phyloP scores from a whole-genome alignment of 2,888 invertebrate species.

The Drosophila eohydei region DNA sequence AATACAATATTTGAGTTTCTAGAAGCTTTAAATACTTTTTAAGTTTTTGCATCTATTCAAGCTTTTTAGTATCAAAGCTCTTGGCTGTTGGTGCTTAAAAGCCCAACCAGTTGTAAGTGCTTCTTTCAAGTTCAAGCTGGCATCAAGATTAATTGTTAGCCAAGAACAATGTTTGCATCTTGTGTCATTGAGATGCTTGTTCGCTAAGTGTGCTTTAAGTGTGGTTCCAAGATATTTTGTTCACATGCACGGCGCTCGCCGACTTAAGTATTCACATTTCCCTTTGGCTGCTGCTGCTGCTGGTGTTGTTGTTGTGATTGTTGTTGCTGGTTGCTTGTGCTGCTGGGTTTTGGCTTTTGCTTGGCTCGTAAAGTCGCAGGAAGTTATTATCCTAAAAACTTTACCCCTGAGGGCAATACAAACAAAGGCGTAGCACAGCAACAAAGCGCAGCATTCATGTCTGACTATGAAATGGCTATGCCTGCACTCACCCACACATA shows the following conservation, averaged over 20 bases:
- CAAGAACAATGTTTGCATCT: constrained; percentile 11
- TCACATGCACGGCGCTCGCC: constrained; percentile 55
- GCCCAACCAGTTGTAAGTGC: neutral
- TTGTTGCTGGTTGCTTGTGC: constrained; percentile 33
- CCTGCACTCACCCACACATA: constrained; percentile 45
- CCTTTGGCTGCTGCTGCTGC: constrained; percentile 52
- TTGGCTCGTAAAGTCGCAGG: constrained; percentile 80
- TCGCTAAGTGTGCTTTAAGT: constrained; percentile 68
- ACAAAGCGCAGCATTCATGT: constrained; percentile 76
- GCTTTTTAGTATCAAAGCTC: neutral
- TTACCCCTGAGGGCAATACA: constrained; percentile 80
- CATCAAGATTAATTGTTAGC: neutral
- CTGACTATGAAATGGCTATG: constrained; percentile 71
- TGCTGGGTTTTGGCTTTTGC: constrained; percentile 67
- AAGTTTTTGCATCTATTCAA: neutral
- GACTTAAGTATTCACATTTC: constrained; percentile 78
- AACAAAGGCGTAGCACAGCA: constrained; percentile 77
- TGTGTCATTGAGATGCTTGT: constrained; percentile 42
- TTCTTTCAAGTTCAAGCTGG: constrained; percentile 1
- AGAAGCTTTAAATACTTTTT: neutral
- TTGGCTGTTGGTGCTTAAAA: neutral
- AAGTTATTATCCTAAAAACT: constrained; percentile 83
- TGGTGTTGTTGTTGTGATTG: constrained; percentile 16
- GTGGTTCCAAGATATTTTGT: constrained; percentile 69
- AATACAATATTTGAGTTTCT: too few relatives aligned